Percentiles rank a stretch among this genome's conserved stretches.
Evolutionary conservation across 2,113 vertebrate genomes (phyloP).

Genomic region (Rafetus swinhoei): DNA sequence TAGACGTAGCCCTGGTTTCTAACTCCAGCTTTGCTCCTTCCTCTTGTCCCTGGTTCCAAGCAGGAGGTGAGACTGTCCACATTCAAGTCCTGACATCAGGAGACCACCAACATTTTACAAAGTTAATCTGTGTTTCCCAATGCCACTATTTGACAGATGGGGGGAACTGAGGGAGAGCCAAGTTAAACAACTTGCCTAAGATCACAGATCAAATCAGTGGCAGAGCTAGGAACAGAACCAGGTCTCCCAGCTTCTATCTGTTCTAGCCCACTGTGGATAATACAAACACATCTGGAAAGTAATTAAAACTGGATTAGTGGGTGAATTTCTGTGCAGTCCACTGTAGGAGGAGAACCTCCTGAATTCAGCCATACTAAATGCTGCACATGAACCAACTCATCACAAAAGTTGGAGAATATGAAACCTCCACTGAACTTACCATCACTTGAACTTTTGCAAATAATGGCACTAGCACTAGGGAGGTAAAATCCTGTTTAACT

Average conservation of each 20-base stretch:
- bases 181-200: neutral
- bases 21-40: neutral
- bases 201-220: neutral
- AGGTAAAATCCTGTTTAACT: no score
- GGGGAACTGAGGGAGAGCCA: neutral
- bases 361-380: neutral
- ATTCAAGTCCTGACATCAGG: neutral
- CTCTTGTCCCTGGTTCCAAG: neutral
- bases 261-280: neutral
- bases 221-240: neutral
- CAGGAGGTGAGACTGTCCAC: neutral
- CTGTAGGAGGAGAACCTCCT: neutral
- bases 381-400: fast-evolving
- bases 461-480: neutral
- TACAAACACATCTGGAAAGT: neutral
- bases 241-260: neutral
- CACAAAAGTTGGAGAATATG: neutral
- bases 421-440: neutral
- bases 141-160: neutral
- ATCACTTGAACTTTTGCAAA: neutral
- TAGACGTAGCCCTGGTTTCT: neutral
- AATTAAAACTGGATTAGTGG: neutral
- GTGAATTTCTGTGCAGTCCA: neutral
- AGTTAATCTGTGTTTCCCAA: neutral
- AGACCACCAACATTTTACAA: neutral